Evolutionary conservation across 2,113 vertebrate species (phyloP), one percentile per base, ranked within the genome.

Genomic region (Lycocorax pyrrhopterus): DNA sequence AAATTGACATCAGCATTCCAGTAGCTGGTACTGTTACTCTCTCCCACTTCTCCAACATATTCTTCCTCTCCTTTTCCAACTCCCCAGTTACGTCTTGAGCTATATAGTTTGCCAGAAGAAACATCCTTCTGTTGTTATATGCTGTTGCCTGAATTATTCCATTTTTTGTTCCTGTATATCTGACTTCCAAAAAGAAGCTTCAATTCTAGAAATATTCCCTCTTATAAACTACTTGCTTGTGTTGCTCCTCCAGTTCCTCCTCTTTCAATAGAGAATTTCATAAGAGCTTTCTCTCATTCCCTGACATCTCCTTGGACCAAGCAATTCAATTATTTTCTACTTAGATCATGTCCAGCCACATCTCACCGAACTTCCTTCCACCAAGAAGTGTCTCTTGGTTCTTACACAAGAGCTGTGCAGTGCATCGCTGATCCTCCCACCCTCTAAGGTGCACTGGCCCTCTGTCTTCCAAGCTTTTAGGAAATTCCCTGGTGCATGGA

Each of bases 391-490:
- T 67, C 37, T 44, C 35, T 29, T 59, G 18, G 47, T 79, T 82
- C 66, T 60, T 11, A 30, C 35, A 75, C 29, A 30, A 18, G 37
- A 25, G 35, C 22, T 29, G 27, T 43, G 84, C 56, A 68, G 52
- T 60, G 33, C 8, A 26, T 7, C 0, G 0, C 16, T 59, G 43
- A 59, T 29, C 52, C 44, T 84, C 72, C 21, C 2, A 5, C 64
- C 29, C 29, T 86, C 29, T n/a, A 18, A 80, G 37, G 27, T 47
- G 15, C 1, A 2, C 3, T 67, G 46, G 32, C 59, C 78, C 25
- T 56, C 39, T 62, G 22, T 64, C 35, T 87, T 71, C 76, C 25
- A 64, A 66, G 29, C 51, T 77, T 43, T 64, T 60, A 80, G 32
- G 73, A 82, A 66, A 44, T 43, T 43, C 44, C 60, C 26, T 41